Base-by-base conservation (phyloP, 2,888 invertebrate genomes). In the Phyllotreta cruciferae region DNA sequence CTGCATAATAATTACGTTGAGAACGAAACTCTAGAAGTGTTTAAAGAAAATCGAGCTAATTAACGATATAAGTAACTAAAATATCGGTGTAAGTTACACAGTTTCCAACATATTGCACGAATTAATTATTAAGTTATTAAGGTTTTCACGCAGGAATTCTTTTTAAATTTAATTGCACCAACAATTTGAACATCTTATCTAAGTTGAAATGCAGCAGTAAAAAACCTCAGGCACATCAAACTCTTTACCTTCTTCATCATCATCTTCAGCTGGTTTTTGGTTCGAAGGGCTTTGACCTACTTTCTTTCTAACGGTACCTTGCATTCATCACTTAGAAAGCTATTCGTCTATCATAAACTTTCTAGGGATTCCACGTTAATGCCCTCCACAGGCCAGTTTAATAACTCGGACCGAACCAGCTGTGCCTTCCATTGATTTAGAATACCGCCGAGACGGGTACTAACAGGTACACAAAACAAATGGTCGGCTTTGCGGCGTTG, bases 231-330 rank as follows among this genome's bases (percentile, higher is more conserved):
- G 24, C 24, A 4, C 24, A 24, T 24, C 24, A 24, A 24, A 24
- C 24, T 24, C 24, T 24, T 24, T 24, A 24, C 24, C 24, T 24
- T 24, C 24, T 24, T 24, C 24, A 24, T 24, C 24, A 24, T 24
- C 24, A 24, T 24, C 24, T 24, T 24, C 24, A 24, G 50, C 7
- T 56, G 39, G 50, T 50, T 52, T 55, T 11, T 42, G 37, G 7
- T 35, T 35, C 24, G 57, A 64, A 56, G 64, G 64, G 64, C 64
- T 64, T 60, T 56, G 64, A 64, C 64, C 64, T 34, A 60, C 52
- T 56, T 64, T 52, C 39, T 44, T 37, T 56, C 42, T 64, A 64
- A 64, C 64, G 56, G 64, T 64, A 64, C 56, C 50, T 38, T 38
- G 36, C 39, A 41, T 52, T 50, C 50, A 58, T 39, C 49, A 39